A percentile compares a stretch with the other conserved stretches of the same genome.
These are phyloP conservation scores for Troilus luridus DNA, from an alignment of 2,888 invertebrate species.

Conservation along the genomic window DNA sequence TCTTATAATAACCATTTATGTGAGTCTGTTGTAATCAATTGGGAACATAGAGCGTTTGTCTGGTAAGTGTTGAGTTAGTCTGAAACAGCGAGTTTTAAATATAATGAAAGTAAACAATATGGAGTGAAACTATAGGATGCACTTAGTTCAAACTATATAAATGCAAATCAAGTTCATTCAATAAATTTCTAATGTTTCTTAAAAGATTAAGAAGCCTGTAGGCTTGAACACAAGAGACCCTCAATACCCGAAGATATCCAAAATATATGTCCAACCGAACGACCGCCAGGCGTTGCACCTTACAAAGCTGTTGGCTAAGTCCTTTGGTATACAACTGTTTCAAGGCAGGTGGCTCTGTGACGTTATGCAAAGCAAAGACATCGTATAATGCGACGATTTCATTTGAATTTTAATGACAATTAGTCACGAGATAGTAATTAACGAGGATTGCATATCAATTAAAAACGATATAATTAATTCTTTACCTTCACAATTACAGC, in stretches of 20 bases:
- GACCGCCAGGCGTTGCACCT: not conserved
- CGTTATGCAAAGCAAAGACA: not conserved
- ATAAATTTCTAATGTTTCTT: not conserved
- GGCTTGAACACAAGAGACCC: not conserved
- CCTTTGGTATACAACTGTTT: not conserved
- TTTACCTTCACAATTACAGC: not conserved
- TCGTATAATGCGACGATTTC: not conserved
- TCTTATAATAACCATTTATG: too few relatives aligned
- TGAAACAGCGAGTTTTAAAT: too few relatives aligned
- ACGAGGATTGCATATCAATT: not conserved
- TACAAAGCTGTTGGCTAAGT: not conserved
- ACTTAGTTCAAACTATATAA: too few relatives aligned
- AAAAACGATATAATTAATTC: not conserved
- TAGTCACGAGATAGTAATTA: not conserved
- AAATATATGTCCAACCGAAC: not conserved
- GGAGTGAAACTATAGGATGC: too few relatives aligned
- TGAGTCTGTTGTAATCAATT: too few relatives aligned
- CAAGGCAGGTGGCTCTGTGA: not conserved
- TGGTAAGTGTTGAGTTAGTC: too few relatives aligned
- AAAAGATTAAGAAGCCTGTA: not conserved
- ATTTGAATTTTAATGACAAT: constrained; percentile 30
- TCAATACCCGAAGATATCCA: not conserved
- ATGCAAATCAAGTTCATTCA: not conserved
- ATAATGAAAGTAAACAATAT: too few relatives aligned
- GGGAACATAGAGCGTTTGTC: too few relatives aligned